Evolutionary conservation across 2,113 vertebrate genomes (phyloP).

Genomic region (Coptodon bakossiorum): DNA sequence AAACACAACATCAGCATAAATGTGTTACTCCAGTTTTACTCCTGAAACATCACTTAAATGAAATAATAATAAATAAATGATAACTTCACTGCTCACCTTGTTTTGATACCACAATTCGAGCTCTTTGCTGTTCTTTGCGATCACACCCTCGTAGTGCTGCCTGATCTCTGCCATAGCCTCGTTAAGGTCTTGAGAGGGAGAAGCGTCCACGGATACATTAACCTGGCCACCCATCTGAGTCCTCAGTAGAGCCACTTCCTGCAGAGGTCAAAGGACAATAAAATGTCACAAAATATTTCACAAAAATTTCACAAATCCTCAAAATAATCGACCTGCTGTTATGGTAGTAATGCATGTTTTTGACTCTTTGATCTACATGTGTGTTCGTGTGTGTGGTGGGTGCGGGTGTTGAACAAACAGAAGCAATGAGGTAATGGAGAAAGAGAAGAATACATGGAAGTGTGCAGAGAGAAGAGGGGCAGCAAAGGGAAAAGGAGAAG

Average conservation of each 20-base stretch:
- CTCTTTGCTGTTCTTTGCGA: conserved; percentile 75
- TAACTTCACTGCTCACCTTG: conserved; percentile 50
- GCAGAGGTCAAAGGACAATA: neutral
- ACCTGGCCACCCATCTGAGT: conserved; percentile 54
- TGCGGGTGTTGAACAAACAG: neutral
- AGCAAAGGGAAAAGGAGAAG: neutral
- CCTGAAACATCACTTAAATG: neutral
- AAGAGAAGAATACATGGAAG: conserved; percentile 50
- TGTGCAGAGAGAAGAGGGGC: neutral
- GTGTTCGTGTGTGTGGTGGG: neutral
- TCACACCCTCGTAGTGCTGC: conserved; percentile 75
- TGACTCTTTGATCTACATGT: neutral
- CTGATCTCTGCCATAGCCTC: conserved; percentile 69
- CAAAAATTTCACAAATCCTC: neutral
- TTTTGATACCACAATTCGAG: conserved; percentile 69
- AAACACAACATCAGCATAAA: neutral
- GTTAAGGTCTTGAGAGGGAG: conserved; percentile 63
- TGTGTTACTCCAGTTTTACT: neutral
- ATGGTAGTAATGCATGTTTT: neutral
- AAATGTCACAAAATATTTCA: neutral
- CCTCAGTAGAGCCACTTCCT: conserved; percentile 54
- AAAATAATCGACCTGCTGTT: neutral
- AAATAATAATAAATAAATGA: neutral
- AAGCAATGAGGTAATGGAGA: conserved; percentile 22
- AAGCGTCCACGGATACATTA: conserved; percentile 70